Evolutionary conservation across 2,113 vertebrate species (phyloP), one percentile per base, ranked within the genome.

Genomic region (Actinemys pallida): DNA sequence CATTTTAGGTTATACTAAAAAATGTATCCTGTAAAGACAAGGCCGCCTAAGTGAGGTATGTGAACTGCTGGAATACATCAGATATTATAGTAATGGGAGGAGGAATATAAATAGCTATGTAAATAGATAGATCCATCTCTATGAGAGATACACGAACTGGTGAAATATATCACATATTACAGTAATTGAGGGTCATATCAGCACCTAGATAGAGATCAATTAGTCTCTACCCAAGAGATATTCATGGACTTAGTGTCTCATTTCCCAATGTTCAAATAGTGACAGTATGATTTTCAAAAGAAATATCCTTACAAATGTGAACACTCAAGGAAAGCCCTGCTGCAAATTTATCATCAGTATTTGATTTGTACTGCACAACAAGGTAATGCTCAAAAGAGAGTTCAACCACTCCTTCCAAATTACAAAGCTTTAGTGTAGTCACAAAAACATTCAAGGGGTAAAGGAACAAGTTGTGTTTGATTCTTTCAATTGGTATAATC

Each of bases 11-110:
- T 84, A 76, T n/a, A 83, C 19, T 20, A 92, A 39, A 92, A 97
- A 95, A 92, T 90, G 86, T 90, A 95, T 95, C 81, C 95, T 56
- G 94, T 92, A 90, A 87, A 92, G 84, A 72, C 75, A 78, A 78
- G 7, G 75, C 42, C 8, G 8, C 20, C 75, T 81, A 95, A 93
- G 84, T 90, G 65, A 29, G 87, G 10, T 20, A 29, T 92, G 89
- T 95, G 96, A 96, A 95, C 12, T 85, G 85, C 5, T 97, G 95
- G 95, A 94, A 96, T 97, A 96, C 88, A 65, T 93, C 50, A 95
- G 94, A 92, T 93, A 92, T 96, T 96, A 86, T 81, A 92, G 90
- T 83, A 93, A 57, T 78, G 93, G 95, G 92, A 91, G 84, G 89
- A 95, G 83, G 76, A 86, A 92, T 86, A 84, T 92, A 94, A 81